Percentiles rank a stretch among this genome's conserved stretches.
phyloP scores from a whole-genome alignment of 64 coral and sea anemone species.

The Hydrozoanthus tunicans region DNA sequence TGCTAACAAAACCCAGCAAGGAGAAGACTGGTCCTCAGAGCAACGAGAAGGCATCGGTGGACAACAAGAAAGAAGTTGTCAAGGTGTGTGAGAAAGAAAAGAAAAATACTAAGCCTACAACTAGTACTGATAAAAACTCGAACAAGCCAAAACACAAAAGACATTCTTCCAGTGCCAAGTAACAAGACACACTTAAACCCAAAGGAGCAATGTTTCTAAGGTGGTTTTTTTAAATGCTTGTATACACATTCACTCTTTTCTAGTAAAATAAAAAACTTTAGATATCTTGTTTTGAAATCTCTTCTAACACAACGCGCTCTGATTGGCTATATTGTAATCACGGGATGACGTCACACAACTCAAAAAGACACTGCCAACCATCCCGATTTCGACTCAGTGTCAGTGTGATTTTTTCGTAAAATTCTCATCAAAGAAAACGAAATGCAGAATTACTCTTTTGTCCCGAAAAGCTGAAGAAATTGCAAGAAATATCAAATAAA shows the following conservation, averaged over 20 bases:
- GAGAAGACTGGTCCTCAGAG: conserved; percentile 10
- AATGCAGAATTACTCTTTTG: no score
- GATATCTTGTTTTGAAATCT: no score
- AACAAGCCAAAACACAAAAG: background rate
- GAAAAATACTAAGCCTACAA: background rate
- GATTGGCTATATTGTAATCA: no score
- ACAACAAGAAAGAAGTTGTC: background rate
- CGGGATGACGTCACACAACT: no score
- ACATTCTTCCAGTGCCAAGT: background rate
- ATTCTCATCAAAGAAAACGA: no score
- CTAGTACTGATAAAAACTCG: background rate
- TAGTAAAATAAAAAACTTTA: background rate
- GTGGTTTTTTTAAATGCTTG: background rate
- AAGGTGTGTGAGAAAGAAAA: conserved; percentile 22
- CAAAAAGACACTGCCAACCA: no score
- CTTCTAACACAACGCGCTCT: no score
- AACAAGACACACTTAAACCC: background rate
- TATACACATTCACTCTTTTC: background rate
- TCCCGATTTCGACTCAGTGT: no score
- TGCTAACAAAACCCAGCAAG: conserved; percentile 18
- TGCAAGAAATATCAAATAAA: no score
- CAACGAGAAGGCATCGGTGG: background rate
- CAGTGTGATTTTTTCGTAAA: no score
- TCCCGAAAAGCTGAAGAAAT: no score
- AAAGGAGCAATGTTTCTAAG: background rate